A percentile compares a stretch with the other conserved stretches of the same genome.
Evolutionary conservation across 2,113 vertebrate genomes (phyloP).

Genomic region (Cettia cetti): DNA sequence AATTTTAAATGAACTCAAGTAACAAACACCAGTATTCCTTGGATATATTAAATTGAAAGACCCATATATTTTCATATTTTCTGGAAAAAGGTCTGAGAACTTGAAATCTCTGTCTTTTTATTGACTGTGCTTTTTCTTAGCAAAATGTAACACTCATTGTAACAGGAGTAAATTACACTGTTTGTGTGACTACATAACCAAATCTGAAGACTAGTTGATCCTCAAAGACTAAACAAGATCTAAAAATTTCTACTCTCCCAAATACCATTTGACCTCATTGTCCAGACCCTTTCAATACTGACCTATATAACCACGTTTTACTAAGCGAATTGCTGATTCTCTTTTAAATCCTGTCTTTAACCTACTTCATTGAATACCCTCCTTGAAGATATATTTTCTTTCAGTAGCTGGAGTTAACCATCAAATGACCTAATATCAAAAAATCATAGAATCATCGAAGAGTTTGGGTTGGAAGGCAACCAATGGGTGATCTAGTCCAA

Average conservation of each 20-base stretch:
- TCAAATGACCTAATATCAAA: neutral
- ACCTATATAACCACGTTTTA: neutral
- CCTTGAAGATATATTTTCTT: neutral
- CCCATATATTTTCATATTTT: neutral
- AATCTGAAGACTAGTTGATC: neutral
- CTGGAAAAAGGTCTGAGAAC: neutral
- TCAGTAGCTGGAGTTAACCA: neutral
- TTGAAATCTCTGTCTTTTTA: neutral
- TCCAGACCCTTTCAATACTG: neutral
- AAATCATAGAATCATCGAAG: neutral
- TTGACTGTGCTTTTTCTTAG: neutral
- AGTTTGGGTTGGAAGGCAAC: neutral
- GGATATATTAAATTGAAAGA: neutral
- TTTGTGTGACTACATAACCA: neutral
- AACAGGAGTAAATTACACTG: neutral
- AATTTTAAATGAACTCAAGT: neutral
- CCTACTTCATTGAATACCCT: neutral
- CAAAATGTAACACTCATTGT: neutral
- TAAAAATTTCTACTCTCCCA: neutral
- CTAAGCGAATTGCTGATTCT: neutral
- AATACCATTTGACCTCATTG: neutral
- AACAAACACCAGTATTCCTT: neutral
- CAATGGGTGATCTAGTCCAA: neutral
- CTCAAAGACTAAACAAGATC: neutral
- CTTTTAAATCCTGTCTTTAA: neutral